phyloP scores from a whole-genome alignment of 2,797 vertebrate genomes.

The Smutsia gigantea region DNA sequence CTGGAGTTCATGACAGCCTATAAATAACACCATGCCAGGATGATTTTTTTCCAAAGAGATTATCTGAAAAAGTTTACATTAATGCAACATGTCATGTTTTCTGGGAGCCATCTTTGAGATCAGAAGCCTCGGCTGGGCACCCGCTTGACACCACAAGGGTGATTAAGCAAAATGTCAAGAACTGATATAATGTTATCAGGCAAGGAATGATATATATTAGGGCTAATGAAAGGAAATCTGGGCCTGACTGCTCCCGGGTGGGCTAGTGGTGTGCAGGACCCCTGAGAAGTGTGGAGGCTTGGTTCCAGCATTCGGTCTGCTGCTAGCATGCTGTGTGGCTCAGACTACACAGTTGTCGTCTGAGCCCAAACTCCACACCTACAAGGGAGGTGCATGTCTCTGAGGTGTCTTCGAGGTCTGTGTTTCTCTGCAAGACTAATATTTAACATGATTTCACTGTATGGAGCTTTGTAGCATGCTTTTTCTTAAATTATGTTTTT shows the following conservation, averaged over 20 bases:
- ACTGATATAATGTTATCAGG: neutral
- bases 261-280: neutral
- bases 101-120: conserved; percentile 75
- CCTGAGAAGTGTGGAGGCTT: neutral
- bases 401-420: neutral
- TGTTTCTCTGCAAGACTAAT: neutral
- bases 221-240: neutral
- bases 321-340: neutral
- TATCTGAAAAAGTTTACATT: conserved; percentile 76
- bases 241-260: neutral
- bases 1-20: neutral
- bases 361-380: neutral
- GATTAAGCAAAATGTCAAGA: conserved; percentile 51
- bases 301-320: neutral
- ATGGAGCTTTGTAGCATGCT: neutral
- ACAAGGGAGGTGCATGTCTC: neutral
- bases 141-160: neutral
- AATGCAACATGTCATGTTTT: conserved; percentile 83
- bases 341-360: neutral
- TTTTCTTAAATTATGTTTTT: neutral
- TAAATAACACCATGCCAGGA: conserved; percentile 77
- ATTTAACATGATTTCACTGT: neutral
- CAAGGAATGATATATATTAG: neutral
- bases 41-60: conserved; percentile 66
- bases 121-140: conserved; percentile 60